Percentiles rank a stretch among this genome's conserved stretches.
Evolutionary conservation across 2,797 vertebrate species (phyloP).

Genomic region (Danio jaintianensis): DNA sequence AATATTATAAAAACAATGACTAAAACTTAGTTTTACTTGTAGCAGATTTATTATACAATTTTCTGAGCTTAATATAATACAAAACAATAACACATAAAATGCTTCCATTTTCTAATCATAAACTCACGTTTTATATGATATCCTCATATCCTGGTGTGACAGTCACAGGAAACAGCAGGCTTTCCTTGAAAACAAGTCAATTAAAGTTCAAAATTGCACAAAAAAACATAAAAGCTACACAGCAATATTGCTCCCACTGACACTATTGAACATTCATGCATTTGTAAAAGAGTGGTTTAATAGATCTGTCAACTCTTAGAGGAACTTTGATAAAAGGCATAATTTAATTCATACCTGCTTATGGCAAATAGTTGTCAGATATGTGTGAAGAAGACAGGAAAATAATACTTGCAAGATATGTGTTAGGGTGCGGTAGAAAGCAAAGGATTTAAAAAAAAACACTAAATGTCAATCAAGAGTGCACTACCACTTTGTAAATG

Average conservation of each 20-base stretch:
- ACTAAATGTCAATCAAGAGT: slow-evolving; percentile 19
- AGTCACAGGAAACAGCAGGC: not conserved
- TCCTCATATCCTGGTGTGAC: not conserved
- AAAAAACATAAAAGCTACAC: not conserved
- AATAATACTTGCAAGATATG: not conserved
- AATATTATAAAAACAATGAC: too few relatives aligned
- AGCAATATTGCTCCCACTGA: not conserved
- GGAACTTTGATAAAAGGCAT: not conserved
- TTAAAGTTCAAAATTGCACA: not conserved
- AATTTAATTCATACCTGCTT: not conserved
- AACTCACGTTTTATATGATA: not conserved
- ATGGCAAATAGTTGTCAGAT: not conserved
- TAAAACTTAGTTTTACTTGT: too few relatives aligned
- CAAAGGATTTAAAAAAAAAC: slow-evolving; percentile 1
- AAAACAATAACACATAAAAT: too few relatives aligned
- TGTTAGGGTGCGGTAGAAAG: not conserved
- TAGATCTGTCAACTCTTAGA: not conserved
- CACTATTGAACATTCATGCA: not conserved
- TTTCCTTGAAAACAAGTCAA: not conserved
- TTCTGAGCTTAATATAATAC: too few relatives aligned
- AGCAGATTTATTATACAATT: too few relatives aligned
- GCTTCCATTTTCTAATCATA: not conserved
- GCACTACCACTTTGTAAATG: not conserved
- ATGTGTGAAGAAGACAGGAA: not conserved
- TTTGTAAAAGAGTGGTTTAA: not conserved